Conservation (phyloP, 2,113 vertebrate genomes). For the Danionella cerebrum region DNA sequence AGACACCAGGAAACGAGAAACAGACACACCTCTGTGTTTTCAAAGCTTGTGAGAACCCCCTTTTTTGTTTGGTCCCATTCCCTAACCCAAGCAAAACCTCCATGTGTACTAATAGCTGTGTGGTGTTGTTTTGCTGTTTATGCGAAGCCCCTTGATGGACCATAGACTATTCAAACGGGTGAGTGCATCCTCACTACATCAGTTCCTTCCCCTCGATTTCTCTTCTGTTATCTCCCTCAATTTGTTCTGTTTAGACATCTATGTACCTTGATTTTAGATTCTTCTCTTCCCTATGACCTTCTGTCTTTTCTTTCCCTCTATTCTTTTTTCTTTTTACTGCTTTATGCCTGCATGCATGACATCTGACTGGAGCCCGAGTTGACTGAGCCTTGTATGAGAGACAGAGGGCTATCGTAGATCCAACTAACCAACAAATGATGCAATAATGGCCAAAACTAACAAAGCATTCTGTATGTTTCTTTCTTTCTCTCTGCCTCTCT, state of each 20-base stretch:
- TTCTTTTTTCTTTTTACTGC: constrained; percentile 52
- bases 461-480: constrained; percentile 32
- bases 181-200: constrained; percentile 84
- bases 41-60: constrained; percentile 25
- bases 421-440: constrained; percentile 15
- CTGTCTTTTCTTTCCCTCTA: constrained; percentile 39
- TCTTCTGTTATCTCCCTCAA: constrained; percentile 1
- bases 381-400: constrained; percentile 48
- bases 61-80: constrained; percentile 44
- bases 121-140: constrained; percentile 96
- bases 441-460: constrained; percentile 15
- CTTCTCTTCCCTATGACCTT: constrained; percentile 3
- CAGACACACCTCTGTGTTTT: not conserved
- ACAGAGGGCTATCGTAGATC: constrained; percentile 42
- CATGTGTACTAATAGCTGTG: constrained; percentile 85
- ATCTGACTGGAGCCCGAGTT: constrained; percentile 43
- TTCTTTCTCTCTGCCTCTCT: constrained; percentile 33
- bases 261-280: not conserved
- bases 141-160: constrained; percentile 98
- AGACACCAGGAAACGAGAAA: not conserved
- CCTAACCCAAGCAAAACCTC: constrained; percentile 24
- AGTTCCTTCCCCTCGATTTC: constrained; percentile 42
- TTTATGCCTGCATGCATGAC: constrained; percentile 96
- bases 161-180: constrained; percentile 98
- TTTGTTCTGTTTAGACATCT: constrained; percentile 7